Evolutionary conservation across 2,888 invertebrate genomes (phyloP).

Genomic region (Plusia festucae): DNA sequence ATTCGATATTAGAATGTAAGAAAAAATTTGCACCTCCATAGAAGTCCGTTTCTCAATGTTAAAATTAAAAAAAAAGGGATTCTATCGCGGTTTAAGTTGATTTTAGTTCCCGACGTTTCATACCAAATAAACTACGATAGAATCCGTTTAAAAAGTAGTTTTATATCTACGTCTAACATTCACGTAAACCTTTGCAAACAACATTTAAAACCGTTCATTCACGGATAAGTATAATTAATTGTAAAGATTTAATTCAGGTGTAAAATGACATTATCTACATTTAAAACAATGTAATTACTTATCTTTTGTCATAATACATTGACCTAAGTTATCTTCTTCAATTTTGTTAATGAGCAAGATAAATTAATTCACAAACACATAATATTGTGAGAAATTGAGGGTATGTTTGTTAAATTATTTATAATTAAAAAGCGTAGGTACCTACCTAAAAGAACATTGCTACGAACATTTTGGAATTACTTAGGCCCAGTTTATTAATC

Average conservation of each 20-base stretch:
- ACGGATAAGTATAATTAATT: no score
- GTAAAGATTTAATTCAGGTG: not conserved
- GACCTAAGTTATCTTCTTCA: not conserved
- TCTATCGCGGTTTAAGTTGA: no score
- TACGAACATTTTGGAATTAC: not conserved
- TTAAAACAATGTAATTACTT: conserved; percentile 1
- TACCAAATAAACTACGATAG: no score
- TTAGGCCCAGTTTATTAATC: no score
- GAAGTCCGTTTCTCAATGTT: not conserved
- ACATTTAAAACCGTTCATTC: no score
- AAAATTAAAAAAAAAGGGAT: no score
- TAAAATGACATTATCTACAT: not conserved
- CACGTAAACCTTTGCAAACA: no score
- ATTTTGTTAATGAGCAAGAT: not conserved
- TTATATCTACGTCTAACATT: no score
- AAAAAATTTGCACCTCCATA: not conserved
- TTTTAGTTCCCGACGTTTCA: no score
- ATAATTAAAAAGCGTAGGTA: not conserved
- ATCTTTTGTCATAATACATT: not conserved
- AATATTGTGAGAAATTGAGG: not conserved
- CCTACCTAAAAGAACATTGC: not conserved
- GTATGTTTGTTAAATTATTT: not conserved
- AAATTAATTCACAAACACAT: not conserved
- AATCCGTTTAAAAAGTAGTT: no score
- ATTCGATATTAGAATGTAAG: not conserved